Percentiles rank a stretch among this genome's conserved stretches.
Conservation (phyloP, 2,797 vertebrate species). For the Esox masquinongy region DNA sequence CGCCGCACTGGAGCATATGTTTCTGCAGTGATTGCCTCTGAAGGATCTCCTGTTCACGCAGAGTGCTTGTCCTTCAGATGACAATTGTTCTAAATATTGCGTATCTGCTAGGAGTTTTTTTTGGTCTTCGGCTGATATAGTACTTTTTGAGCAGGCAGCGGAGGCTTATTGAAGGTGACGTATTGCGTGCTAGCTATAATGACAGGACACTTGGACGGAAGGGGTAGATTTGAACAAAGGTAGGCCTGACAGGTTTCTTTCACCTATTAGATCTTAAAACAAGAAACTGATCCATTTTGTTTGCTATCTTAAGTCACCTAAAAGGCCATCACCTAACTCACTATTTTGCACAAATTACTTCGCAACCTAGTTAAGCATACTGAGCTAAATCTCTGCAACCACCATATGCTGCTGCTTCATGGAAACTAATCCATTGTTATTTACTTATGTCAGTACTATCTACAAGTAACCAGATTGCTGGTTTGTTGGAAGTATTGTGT, state of each 20-base stretch:
- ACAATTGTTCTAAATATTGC: slow-evolving; percentile 72
- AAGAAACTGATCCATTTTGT: slow-evolving; percentile 56
- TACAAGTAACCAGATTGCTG: no score
- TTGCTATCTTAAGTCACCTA: not conserved
- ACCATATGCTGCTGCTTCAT: no score
- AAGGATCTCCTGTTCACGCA: slow-evolving; percentile 64
- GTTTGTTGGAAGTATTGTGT: no score
- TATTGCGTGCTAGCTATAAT: slow-evolving; percentile 62
- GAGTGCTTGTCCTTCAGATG: slow-evolving; percentile 75
- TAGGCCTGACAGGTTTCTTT: slow-evolving; percentile 58
- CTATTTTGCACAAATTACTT: no score
- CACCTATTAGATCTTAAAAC: slow-evolving; percentile 53
- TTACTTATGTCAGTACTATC: no score
- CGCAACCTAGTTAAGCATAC: no score
- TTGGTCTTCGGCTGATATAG: not conserved
- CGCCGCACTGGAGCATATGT: slow-evolving; percentile 2
- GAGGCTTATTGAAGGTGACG: slow-evolving; percentile 39
- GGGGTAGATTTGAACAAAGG: slow-evolving; percentile 65
- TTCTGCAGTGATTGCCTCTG: slow-evolving; percentile 53
- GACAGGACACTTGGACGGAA: slow-evolving; percentile 70
- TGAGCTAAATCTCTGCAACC: no score
- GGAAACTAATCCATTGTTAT: no score
- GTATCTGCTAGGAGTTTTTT: slow-evolving; percentile 63
- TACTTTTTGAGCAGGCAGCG: not conserved
- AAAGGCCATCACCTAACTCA: no score